phyloP scores from a whole-genome alignment of 2,888 invertebrate species.

The Xestia rhomboidea region DNA sequence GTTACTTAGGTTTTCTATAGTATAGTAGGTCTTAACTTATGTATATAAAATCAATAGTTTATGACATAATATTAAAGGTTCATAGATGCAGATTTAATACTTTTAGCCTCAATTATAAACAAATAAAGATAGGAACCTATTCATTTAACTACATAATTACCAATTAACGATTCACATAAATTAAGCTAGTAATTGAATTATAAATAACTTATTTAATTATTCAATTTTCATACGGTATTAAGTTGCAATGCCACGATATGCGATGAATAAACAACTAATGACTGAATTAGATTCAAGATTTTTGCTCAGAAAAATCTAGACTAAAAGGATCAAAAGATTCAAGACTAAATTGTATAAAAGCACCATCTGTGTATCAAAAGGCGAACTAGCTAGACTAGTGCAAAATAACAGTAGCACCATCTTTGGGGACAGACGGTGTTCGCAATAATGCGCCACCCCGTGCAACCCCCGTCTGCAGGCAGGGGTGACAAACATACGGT shows the following conservation, averaged over 20 bases:
- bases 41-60: background rate
- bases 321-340: background rate
- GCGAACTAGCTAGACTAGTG: constrained; percentile 82
- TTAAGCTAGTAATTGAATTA: constrained; percentile 30
- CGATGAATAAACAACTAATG: background rate
- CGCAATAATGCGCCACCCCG: constrained; percentile 84
- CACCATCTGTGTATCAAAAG: constrained; percentile 86
- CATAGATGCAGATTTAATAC: constrained; percentile 20
- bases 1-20: background rate
- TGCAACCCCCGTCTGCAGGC: constrained; percentile 79
- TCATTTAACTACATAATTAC: constrained; percentile 31
- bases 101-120: constrained; percentile 30
- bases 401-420: constrained; percentile 89
- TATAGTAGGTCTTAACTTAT: background rate
- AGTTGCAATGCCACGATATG: background rate
- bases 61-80: constrained; percentile 7
- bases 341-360: constrained; percentile 50
- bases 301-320: background rate
- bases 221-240: constrained; percentile 29
- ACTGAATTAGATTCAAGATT: background rate
- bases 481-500: constrained; percentile 77
- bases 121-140: constrained; percentile 28
- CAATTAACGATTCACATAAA: constrained; percentile 34
- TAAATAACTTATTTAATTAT: constrained; percentile 45
- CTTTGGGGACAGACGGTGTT: constrained; percentile 82